Base-by-base conservation (phyloP, 2,113 vertebrate genomes). In the Ophthalmolycus amberensis region DNA sequence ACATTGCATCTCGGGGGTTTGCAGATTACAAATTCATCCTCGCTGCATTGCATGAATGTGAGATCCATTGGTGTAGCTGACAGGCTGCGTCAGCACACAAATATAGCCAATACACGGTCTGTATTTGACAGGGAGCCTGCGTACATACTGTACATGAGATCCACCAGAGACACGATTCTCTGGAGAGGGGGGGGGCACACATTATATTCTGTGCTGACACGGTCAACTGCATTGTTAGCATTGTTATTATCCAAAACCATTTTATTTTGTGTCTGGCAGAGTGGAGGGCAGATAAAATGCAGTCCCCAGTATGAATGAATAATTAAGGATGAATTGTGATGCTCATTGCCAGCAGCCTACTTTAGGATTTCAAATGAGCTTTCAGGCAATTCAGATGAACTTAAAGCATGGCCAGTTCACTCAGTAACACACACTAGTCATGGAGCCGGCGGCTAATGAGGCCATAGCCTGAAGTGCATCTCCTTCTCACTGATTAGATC, bases 221-320 rank as follows among this genome's bases (percentile, higher is more conserved):
- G 52, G 62, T 81, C 65, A 42, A 42, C 20, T 2, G 20, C 74
- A n/a, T 50, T 59, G 40, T 59, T 40, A 52, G 46, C 4, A 32
- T 32, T 32, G 32, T 32, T 66, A 18, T 52, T 54, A 58, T 63
- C 29, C 59, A 8, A 42, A 83, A 65, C 9, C 6, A 27, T 80
- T 50, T 25, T 3, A 72, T 69, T 56, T 48, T 20, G 27, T 9
- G 37, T 46, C 40, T 29, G 27, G 29, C 67, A 66, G 59, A 66
- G 18, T 38, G 44, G 58, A 60, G 56, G 86, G 71, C 81, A 79
- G 71, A 90, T 73, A 79, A 71, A 87, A 83, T 52, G 3, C 56
- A 50, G 25, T 82, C 80, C 20, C 8, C 6, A 32, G 9, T 73
- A 75, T 27, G 63, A 71, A 73, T 88, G 48, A 82, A 89, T 86